Conservation (phyloP, 2,888 invertebrate species). For the Gibbula magus region DNA sequence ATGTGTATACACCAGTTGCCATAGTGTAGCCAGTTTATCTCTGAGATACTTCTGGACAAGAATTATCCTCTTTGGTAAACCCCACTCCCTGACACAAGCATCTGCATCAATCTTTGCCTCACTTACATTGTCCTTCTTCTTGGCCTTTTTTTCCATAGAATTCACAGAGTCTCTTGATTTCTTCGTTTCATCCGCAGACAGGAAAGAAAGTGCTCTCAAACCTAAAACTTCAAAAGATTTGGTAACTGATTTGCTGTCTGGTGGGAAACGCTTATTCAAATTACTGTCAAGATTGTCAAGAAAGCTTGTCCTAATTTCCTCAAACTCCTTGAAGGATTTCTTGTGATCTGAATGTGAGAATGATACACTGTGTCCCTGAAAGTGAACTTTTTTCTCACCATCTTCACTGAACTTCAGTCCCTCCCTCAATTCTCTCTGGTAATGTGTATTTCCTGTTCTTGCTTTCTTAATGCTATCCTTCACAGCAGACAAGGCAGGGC, state of each 20-base stretch:
- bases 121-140: not conserved
- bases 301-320: not conserved
- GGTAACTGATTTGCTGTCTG: not conserved
- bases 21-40: no score
- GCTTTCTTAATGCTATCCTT: slow-evolving; percentile 23
- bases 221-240: not conserved
- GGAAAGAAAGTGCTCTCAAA: not conserved
- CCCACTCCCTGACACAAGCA: not conserved
- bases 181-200: not conserved
- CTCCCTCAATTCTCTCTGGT: not conserved
- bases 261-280: not conserved
- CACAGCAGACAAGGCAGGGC: slow-evolving; percentile 26
- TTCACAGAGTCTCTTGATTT: not conserved
- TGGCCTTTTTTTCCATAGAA: not conserved
- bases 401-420: not conserved
- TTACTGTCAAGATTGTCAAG: not conserved
- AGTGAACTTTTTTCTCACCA: not conserved
- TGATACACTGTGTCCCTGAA: not conserved
- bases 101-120: not conserved
- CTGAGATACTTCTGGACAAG: no score
- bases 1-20: no score
- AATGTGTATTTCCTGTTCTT: not conserved
- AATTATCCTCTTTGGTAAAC: not conserved
- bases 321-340: not conserved
- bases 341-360: not conserved